Evolutionary conservation across 2,888 invertebrate genomes (phyloP).

Genomic region (Tortricodes alternella): DNA sequence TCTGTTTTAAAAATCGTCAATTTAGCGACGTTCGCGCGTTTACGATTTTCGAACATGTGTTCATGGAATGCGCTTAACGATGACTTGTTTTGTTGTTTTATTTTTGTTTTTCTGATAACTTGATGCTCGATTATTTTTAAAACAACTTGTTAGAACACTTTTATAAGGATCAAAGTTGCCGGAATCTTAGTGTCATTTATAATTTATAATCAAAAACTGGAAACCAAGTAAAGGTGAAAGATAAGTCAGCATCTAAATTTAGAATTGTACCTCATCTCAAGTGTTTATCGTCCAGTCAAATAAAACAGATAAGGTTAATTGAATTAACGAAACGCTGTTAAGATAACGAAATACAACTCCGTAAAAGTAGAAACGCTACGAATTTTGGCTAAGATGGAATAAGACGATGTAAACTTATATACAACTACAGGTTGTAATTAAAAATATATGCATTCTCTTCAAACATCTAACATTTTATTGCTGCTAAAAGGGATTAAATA

Average conservation of each 20-base stretch:
- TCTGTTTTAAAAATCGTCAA: conserved; percentile 36
- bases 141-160: not conserved
- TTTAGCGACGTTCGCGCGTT: conserved; percentile 14
- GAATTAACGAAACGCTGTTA: conserved; percentile 18
- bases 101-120: not conserved
- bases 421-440: no score
- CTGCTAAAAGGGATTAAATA: no score
- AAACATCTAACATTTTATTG: no score
- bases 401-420: no score
- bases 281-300: conserved; percentile 21
- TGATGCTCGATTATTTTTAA: not conserved
- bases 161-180: no score
- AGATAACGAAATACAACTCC: conserved; percentile 14
- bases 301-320: conserved; percentile 29
- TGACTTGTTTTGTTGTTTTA: not conserved
- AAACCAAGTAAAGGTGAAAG: conserved; percentile 2
- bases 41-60: conserved; percentile 9
- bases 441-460: no score
- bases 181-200: no score
- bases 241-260: conserved; percentile 15
- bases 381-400: not conserved
- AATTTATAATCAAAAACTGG: not conserved
- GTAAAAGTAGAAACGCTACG: not conserved
- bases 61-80: not conserved
- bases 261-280: conserved; percentile 12